Percentiles rank a stretch among this genome's conserved stretches.
These are phyloP conservation scores for Drosophila paranaensis DNA, from an alignment of 2,888 invertebrate species.

Conservation along the genomic window DNA sequence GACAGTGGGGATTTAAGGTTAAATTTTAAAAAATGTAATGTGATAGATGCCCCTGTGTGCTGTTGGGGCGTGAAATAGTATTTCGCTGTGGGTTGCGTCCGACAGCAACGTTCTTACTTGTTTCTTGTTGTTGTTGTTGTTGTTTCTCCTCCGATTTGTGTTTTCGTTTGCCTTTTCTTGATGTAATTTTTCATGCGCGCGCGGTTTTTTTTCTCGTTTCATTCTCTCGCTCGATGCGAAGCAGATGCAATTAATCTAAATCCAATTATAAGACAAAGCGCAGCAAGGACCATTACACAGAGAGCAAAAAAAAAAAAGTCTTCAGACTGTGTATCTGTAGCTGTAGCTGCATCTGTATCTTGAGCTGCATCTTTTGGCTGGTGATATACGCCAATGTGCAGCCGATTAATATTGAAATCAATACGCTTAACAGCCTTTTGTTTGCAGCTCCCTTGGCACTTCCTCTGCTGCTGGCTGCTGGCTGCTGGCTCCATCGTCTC, in stretches of 20 bases:
- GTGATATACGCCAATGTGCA: constrained; percentile 57
- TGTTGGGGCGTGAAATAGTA: too few relatives aligned
- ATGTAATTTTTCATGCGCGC: constrained; percentile 75
- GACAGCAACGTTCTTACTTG: too few relatives aligned
- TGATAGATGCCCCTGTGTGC: too few relatives aligned
- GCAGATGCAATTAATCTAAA: constrained; percentile 82
- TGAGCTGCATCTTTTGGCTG: constrained; percentile 10
- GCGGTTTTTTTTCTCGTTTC: constrained; percentile 40
- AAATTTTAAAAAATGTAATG: too few relatives aligned
- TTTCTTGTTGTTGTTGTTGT: too few relatives aligned
- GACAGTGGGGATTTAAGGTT: too few relatives aligned
- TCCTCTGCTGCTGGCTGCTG: constrained; percentile 10
- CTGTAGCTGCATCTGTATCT: constrained; percentile 3
- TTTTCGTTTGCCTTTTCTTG: constrained; percentile 18
- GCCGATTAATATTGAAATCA: constrained; percentile 74
- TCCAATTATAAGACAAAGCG: constrained; percentile 81
- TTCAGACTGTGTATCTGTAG: constrained; percentile 12
- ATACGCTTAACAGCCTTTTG: constrained; percentile 68
- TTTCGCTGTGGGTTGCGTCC: too few relatives aligned
- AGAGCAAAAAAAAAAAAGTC: constrained; percentile 20
- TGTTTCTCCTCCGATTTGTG: constrained; percentile 29
- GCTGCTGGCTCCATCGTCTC: constrained; percentile 4
- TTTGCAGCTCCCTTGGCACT: constrained; percentile 36
- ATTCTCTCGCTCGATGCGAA: constrained; percentile 40
- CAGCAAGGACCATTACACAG: constrained; percentile 61